Percentiles rank a stretch among this genome's conserved stretches.
Conservation (phyloP, 2,113 vertebrate species). For the Erythrocercus mccallii region DNA sequence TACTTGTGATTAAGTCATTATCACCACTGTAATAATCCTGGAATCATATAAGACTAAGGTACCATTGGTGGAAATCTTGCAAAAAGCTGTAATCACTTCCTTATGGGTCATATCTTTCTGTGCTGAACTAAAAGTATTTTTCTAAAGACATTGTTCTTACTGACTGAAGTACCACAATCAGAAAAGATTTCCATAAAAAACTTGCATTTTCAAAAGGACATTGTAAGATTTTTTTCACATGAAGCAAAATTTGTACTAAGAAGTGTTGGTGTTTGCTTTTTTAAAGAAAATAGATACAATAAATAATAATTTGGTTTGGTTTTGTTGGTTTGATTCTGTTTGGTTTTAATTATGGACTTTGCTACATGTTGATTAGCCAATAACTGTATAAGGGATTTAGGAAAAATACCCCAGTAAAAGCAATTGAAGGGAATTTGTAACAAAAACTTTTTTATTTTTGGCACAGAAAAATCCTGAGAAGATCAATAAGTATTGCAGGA, state of each 20-base stretch:
- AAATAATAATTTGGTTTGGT: background rate
- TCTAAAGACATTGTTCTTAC: background rate
- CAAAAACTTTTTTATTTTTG: background rate
- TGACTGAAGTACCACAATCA: background rate
- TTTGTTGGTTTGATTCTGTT: background rate
- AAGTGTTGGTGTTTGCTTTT: background rate
- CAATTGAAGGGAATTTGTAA: background rate
- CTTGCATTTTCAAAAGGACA: background rate
- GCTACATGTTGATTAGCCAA: background rate
- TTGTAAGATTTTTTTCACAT: background rate
- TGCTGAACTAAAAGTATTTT: background rate
- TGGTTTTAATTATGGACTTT: background rate
- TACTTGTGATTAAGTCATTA: background rate
- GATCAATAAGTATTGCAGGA: background rate
- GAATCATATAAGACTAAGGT: background rate
- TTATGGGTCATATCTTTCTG: background rate
- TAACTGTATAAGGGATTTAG: background rate
- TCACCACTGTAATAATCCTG: background rate
- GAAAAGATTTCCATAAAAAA: background rate
- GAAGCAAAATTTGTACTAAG: background rate
- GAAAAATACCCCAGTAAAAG: background rate
- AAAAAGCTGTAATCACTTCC: background rate
- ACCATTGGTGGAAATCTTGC: background rate
- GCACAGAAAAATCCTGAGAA: background rate
- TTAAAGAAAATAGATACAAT: background rate